phyloP scores from a whole-genome alignment of 2,888 invertebrate genomes.

The Caenorhabditis sp. region DNA sequence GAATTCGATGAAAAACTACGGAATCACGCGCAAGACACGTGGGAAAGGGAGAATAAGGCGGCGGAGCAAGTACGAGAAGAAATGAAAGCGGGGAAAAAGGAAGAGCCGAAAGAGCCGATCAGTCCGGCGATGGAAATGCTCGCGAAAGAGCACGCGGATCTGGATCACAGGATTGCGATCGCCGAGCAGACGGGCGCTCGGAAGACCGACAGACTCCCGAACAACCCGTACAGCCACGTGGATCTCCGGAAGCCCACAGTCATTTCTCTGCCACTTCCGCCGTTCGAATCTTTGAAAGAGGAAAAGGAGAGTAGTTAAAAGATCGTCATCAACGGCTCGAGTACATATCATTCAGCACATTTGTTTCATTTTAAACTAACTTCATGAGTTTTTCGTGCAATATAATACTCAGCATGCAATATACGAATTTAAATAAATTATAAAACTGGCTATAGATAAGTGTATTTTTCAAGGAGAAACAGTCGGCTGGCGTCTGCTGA shows the following conservation, averaged over 20 bases:
- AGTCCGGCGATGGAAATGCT: conserved; percentile 37
- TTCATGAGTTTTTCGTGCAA: conserved; percentile 33
- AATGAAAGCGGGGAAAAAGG: conserved; percentile 8
- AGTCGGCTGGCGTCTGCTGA: conserved; percentile 62
- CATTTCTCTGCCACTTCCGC: conserved; percentile 56
- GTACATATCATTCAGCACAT: too few relatives aligned
- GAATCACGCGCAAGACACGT: conserved; percentile 40
- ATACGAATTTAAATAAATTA: conserved; percentile 11
- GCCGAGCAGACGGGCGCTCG: conserved; percentile 7
- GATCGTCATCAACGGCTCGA: too few relatives aligned
- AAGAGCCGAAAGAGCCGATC: conserved; percentile 12
- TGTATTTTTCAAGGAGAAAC: conserved; percentile 19
- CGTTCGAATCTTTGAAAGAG: conserved; percentile 17
- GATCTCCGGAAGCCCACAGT: conserved; percentile 61
- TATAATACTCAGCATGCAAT: conserved; percentile 32
- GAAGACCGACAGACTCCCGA: conserved; percentile 52
- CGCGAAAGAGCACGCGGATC: conserved; percentile 23
- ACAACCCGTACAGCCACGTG: conserved; percentile 57
- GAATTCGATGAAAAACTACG: conserved; percentile 48
- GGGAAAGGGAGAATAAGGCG: conserved; percentile 46
- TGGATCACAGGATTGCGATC: conserved; percentile 24
- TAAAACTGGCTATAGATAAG: conserved; percentile 18
- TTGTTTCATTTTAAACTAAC: too few relatives aligned
- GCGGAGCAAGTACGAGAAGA: conserved; percentile 30
- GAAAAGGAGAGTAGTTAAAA: background rate